phyloP scores from a whole-genome alignment of 2,113 vertebrate species.

The Datnioides undecimradiatus region DNA sequence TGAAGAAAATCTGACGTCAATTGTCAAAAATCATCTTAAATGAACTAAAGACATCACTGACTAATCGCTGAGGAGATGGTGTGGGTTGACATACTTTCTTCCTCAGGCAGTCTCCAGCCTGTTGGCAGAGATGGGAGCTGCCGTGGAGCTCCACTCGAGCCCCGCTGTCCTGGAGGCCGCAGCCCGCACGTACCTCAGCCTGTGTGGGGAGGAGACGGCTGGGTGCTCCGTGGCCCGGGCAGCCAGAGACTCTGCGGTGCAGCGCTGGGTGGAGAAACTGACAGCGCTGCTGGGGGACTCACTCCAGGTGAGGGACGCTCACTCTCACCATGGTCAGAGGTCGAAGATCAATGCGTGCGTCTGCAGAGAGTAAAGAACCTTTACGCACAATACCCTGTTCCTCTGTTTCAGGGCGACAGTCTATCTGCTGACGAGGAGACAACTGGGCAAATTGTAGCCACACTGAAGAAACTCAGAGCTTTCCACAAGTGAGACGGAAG shows the following conservation, averaged over 20 bases:
- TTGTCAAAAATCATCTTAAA: background rate
- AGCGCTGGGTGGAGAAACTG: slow-evolving; percentile 84
- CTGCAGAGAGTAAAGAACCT: background rate
- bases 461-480: slow-evolving; percentile 86
- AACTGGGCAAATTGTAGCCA: slow-evolving; percentile 73
- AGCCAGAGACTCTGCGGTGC: slow-evolving; percentile 84
- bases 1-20: background rate
- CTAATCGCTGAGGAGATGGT: background rate
- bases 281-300: slow-evolving; percentile 76
- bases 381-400: background rate
- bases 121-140: slow-evolving; percentile 82
- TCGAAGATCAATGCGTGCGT: too few relatives aligned
- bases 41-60: background rate
- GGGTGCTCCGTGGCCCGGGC: slow-evolving; percentile 66
- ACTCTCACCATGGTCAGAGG: too few relatives aligned
- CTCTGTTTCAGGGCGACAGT: slow-evolving; percentile 78
- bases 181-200: slow-evolving; percentile 83
- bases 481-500: slow-evolving; percentile 89
- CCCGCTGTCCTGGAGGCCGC: slow-evolving; percentile 86
- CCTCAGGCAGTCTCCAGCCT: slow-evolving; percentile 85
- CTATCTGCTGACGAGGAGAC: slow-evolving; percentile 78
- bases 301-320: slow-evolving; percentile 75
- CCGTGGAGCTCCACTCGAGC: slow-evolving; percentile 81
- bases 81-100: background rate
- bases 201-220: slow-evolving; percentile 80